Base-by-base conservation (phyloP, 2,113 vertebrate species). In the Leptodactylus fuscus region DNA sequence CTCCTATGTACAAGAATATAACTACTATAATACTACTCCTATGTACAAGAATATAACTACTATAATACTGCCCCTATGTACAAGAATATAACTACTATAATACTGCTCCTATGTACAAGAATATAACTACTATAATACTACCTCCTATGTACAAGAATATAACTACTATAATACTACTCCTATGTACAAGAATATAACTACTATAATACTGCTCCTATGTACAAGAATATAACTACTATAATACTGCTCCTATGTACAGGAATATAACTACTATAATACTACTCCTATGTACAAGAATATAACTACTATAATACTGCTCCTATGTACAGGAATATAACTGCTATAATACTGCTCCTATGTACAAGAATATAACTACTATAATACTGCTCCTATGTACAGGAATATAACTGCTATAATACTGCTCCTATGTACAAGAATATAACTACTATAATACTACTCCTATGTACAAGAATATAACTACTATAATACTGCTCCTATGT, bases 51-150 rank as follows among this genome's bases (percentile, higher is more conserved):
- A 44, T 44, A 44, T 44, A 44, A 27, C n/a, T 60, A 60, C 55
- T 60, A 60, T 60, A 60, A 60, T 60, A 27, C 55, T 27, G 55
- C 55, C 41, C 46, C 55, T 60, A 60, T 60, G 22, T 24, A 60
- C 55, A 60, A 24, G 55, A 60, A 60, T 60, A 60, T 60, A 60
- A 60, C 55, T 60, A 60, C 55, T 60, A 60, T 60, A 60, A 60
- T 60, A 60, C n/a, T 60, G n/a, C 24, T 10, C 55, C 55, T 60
- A 60, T 60, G n/a, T 24, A 60, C 55, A 60, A 24, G 55, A 27
- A 60, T 60, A 60, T 60, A 60, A 60, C 55, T 60, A 60, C 55
- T 60, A 60, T 60, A 60, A 60, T 60, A 60, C 55, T 60, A 24
- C n/a, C n/a, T 9, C n/a, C 55, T 24, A 27, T 27, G 22, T 60